phyloP scores from a whole-genome alignment of 2,888 invertebrate species.

The Hemithea aestivaria region DNA sequence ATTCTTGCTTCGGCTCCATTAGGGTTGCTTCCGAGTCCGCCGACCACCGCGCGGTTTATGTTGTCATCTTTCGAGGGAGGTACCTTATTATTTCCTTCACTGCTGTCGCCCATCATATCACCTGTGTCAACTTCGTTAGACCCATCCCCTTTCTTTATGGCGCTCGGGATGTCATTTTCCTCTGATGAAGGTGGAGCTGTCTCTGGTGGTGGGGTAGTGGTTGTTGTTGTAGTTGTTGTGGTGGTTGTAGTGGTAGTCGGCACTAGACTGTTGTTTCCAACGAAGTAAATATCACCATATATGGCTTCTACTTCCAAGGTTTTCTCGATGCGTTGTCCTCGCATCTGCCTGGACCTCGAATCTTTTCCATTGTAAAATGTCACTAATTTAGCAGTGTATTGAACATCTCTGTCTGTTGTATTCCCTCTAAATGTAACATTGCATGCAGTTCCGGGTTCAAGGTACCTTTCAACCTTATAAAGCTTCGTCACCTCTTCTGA shows the following conservation, averaged over 20 bases:
- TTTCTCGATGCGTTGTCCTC: conserved; percentile 82
- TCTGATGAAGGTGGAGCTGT: conserved; percentile 73
- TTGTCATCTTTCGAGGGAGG: conserved; percentile 54
- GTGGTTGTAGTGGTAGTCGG: conserved; percentile 86
- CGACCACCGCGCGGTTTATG: conserved; percentile 56
- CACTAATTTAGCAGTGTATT: conserved; percentile 85
- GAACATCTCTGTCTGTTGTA: conserved; percentile 85
- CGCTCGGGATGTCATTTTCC: conserved; percentile 59
- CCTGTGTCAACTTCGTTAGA: conserved; percentile 48
- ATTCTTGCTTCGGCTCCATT: conserved; percentile 41
- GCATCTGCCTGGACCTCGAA: conserved; percentile 78
- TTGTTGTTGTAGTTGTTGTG: conserved; percentile 81
- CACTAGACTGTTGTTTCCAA: conserved; percentile 86
- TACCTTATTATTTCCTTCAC: conserved; percentile 48
- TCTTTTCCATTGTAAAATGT: conserved; percentile 83
- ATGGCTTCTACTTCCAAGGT: conserved; percentile 85
- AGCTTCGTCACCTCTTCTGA: conserved; percentile 77
- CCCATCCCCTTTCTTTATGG: conserved; percentile 46
- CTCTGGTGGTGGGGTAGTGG: conserved; percentile 73
- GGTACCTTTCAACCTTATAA: conserved; percentile 80
- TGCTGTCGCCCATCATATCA: conserved; percentile 53
- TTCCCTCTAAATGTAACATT: conserved; percentile 89
- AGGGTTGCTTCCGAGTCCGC: conserved; percentile 59
- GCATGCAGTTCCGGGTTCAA: conserved; percentile 88
- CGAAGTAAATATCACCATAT: conserved; percentile 87